A percentile compares a stretch with the other conserved stretches of the same genome.
These are phyloP conservation scores for Drosophila lacicola DNA, from an alignment of 2,888 invertebrate species.

Conservation along the genomic window DNA sequence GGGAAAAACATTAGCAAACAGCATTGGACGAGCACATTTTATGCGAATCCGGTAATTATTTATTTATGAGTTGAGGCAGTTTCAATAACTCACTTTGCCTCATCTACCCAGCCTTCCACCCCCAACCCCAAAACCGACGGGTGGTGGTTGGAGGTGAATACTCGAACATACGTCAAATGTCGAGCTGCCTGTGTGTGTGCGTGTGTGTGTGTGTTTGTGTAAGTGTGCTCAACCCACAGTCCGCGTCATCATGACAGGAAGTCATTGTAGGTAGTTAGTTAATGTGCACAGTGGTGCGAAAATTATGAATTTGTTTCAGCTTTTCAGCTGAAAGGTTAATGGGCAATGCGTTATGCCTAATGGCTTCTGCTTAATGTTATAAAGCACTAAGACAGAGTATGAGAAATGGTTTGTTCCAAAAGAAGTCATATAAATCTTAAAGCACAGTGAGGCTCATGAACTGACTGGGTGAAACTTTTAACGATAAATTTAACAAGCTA, in stretches of 20 bases:
- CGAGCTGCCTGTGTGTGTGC: conserved; percentile 26
- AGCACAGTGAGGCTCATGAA: neutral
- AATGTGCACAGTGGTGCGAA: conserved; percentile 81
- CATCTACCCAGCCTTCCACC: conserved; percentile 12
- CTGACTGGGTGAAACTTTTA: too few relatives aligned
- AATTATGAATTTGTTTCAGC: conserved; percentile 62
- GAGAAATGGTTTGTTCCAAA: conserved; percentile 9
- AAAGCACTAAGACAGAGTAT: conserved; percentile 4
- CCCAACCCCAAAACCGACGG: neutral
- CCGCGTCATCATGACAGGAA: conserved; percentile 68
- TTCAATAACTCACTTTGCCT: conserved; percentile 83
- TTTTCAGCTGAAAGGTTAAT: conserved; percentile 41
- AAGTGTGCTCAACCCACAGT: conserved; percentile 29
- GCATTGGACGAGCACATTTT: conserved; percentile 65
- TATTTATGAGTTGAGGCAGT: conserved; percentile 84
- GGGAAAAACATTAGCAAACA: conserved; percentile 63
- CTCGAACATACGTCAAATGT: conserved; percentile 62
- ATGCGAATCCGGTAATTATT: conserved; percentile 83
- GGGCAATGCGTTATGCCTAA: conserved; percentile 25
- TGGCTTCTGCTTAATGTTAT: conserved; percentile 16
- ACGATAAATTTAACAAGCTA: too few relatives aligned
- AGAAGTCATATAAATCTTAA: conserved; percentile 18
- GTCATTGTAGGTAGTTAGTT: conserved; percentile 79
- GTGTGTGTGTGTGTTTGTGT: conserved; percentile 10
- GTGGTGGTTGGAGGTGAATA: neutral